phyloP scores from a whole-genome alignment of 2,113 vertebrate genomes.

The Hemiprocne comata region DNA sequence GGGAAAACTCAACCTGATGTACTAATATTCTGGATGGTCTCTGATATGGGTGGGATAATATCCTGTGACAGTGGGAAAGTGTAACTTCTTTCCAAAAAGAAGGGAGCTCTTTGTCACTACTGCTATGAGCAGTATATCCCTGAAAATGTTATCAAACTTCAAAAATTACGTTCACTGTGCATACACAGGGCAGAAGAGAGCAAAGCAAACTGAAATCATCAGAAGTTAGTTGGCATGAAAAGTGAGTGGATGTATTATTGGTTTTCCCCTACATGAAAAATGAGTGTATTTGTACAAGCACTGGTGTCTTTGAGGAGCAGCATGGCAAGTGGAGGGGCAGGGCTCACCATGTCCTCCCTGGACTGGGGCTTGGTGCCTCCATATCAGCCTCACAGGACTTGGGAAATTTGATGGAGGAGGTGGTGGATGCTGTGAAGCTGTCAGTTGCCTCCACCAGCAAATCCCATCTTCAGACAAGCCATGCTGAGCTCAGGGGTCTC shows the following conservation, averaged over 20 bases:
- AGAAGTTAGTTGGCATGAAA: neutral
- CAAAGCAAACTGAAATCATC: neutral
- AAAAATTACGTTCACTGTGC: neutral
- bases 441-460: neutral
- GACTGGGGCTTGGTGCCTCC: neutral
- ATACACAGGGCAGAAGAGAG: neutral
- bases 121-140: neutral
- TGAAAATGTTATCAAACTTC: neutral
- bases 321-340: neutral
- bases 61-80: neutral
- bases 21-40: neutral
- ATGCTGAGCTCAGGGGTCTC: neutral
- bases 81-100: neutral
- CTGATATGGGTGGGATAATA: neutral
- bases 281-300: rapidly evolving
- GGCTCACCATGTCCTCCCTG: rapidly evolving
- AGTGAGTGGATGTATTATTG: rapidly evolving
- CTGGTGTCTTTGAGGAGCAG: neutral
- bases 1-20: neutral
- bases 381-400: neutral
- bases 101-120: neutral
- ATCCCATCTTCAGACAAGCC: neutral
- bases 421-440: neutral
- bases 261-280: neutral
- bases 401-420: neutral